Percentiles rank a stretch among this genome's conserved stretches.
Evolutionary conservation across 2,113 vertebrate species (phyloP).

Genomic region (Pseudopodoces humilis): DNA sequence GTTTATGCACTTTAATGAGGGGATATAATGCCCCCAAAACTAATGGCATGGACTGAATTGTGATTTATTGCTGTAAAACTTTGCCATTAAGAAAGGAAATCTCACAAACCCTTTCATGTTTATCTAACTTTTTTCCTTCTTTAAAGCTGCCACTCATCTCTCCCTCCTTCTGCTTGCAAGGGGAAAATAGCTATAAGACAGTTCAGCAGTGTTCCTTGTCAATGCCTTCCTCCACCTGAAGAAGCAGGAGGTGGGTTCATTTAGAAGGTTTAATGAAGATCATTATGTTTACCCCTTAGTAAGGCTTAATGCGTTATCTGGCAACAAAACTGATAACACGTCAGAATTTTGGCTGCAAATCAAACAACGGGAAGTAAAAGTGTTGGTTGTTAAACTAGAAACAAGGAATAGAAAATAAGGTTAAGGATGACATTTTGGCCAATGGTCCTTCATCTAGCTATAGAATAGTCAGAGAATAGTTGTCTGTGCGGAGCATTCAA

Average conservation of each 20-base stretch:
- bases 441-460: conserved; percentile 38
- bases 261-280: conserved; percentile 80
- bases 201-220: conserved; percentile 66
- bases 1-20: conserved; percentile 87
- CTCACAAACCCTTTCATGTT: conserved; percentile 74
- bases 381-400: conserved; percentile 72
- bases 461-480: conserved; percentile 44
- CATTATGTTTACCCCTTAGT: conserved; percentile 80
- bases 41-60: conserved; percentile 84
- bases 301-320: conserved; percentile 80
- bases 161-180: conserved; percentile 67
- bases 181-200: conserved; percentile 70
- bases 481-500: conserved; percentile 24
- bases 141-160: conserved; percentile 75
- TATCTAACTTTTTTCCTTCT: conserved; percentile 71
- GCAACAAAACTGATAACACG: conserved; percentile 75
- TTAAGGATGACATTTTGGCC: conserved; percentile 68
- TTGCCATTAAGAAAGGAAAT: conserved; percentile 79
- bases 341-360: conserved; percentile 78
- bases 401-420: conserved; percentile 68
- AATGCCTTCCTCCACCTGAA: conserved; percentile 75
- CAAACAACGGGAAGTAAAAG: conserved; percentile 75
- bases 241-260: conserved; percentile 79
- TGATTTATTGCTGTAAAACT: conserved; percentile 84
- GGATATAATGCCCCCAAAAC: conserved; percentile 81